Percentiles rank a stretch among this genome's conserved stretches.
Evolutionary conservation across 2,113 vertebrate species (phyloP).

Genomic region (Alethe diademata): DNA sequence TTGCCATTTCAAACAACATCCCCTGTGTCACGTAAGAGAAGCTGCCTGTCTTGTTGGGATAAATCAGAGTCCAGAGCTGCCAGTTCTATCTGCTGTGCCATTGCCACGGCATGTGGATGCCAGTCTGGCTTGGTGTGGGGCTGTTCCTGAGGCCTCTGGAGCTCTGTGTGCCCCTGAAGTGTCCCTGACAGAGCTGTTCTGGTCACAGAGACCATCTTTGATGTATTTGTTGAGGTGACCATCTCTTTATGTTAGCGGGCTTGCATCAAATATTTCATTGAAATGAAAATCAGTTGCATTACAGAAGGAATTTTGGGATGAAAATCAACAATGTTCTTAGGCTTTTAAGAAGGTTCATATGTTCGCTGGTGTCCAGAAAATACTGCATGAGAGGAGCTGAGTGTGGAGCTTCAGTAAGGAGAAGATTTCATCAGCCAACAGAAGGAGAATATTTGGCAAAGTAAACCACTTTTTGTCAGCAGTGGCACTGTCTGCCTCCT

Average conservation of each 20-base stretch:
- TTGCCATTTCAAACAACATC: constrained; percentile 85
- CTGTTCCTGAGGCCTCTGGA: not conserved
- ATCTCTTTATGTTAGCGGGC: not conserved
- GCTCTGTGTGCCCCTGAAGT: not conserved
- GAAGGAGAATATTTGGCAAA: not conserved
- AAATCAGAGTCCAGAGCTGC: not conserved
- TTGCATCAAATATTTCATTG: not conserved
- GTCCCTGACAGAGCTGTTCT: not conserved
- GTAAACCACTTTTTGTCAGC: not conserved
- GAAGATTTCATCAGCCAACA: not conserved
- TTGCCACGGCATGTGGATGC: accelerated
- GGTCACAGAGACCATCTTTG: not conserved
- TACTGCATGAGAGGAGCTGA: not conserved
- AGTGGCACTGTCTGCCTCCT: not conserved
- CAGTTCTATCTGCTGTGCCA: not conserved
- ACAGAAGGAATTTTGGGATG: not conserved
- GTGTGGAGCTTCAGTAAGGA: not conserved
- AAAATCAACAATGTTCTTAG: not conserved
- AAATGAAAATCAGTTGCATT: not conserved
- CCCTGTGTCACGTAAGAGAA: constrained; percentile 79
- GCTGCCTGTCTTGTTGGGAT: not conserved
- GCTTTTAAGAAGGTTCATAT: not conserved
- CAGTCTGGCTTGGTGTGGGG: not conserved
- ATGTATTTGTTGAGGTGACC: not conserved
- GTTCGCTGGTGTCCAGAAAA: not conserved